Conservation (phyloP, 2,113 vertebrate genomes). For the Lota lota region DNA sequence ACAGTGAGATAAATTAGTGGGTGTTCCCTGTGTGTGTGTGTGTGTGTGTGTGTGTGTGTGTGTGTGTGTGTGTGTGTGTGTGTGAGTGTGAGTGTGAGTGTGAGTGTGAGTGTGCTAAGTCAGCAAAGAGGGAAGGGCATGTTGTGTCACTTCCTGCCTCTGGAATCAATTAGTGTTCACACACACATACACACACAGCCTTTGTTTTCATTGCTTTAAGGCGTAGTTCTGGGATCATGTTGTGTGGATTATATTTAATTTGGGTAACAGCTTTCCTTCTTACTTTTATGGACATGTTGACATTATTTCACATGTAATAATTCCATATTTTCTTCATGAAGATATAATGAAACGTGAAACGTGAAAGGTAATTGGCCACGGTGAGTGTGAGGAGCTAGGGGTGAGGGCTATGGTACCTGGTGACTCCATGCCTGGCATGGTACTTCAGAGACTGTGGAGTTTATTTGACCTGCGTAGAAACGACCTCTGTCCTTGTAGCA, state of each 20-base stretch:
- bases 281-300: too few species aligned
- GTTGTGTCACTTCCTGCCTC: conserved; percentile 62
- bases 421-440: conserved; percentile 84
- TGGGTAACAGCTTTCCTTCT: too few species aligned
- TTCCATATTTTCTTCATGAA: too few species aligned
- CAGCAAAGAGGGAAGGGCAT: conserved; percentile 59
- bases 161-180: conserved; percentile 72
- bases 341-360: too few species aligned
- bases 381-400: not conserved
- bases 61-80: too few species aligned
- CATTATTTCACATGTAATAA: too few species aligned
- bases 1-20: conserved; percentile 13
- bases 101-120: conserved; percentile 37
- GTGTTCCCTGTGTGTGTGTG: too few species aligned
- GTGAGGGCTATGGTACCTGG: conserved; percentile 70
- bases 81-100: conserved; percentile 3
- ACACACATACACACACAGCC: conserved; percentile 42
- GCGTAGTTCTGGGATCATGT: too few species aligned
- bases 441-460: conserved; percentile 76
- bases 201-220: too few species aligned
- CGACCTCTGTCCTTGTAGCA: conserved; percentile 83
- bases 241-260: too few species aligned
- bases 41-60: too few species aligned
- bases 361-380: too few species aligned
- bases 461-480: conserved; percentile 81